Percentiles rank a stretch among this genome's conserved stretches.
Evolutionary conservation across 1,140 invertebrate species (phyloP).

Genomic region (Hestina assimilis): DNA sequence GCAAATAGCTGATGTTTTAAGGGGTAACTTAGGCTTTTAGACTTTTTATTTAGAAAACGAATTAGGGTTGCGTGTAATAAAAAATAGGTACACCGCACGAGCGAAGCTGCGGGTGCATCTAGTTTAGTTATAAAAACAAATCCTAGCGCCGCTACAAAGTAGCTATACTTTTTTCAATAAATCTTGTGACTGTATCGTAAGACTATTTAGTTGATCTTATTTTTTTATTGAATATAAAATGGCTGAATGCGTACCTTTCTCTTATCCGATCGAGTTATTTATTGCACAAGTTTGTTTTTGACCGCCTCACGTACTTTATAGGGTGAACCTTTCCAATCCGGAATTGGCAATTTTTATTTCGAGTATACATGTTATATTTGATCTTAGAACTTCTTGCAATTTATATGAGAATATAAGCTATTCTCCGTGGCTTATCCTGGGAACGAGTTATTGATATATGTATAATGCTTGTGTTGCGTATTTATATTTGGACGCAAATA

Average conservation of each 20-base stretch:
- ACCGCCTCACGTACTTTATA: slow-evolving; percentile 75
- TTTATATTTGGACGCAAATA: too few relatives aligned
- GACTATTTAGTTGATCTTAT: slow-evolving; percentile 53
- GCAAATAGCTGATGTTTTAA: too few relatives aligned
- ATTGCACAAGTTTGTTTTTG: slow-evolving; percentile 75
- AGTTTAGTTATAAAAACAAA: too few relatives aligned
- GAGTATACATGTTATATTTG: slow-evolving; percentile 67
- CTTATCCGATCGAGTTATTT: slow-evolving; percentile 73
- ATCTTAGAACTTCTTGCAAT: neutral
- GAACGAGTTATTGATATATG: too few relatives aligned
- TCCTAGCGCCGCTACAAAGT: too few relatives aligned
- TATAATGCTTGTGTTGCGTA: too few relatives aligned
- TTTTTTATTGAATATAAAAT: slow-evolving; percentile 65
- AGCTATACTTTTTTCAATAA: slow-evolving; percentile 28
- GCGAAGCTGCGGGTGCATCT: too few relatives aligned
- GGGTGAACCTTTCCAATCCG: slow-evolving; percentile 69
- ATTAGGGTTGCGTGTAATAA: too few relatives aligned
- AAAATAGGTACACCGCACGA: too few relatives aligned
- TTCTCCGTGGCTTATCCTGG: too few relatives aligned
- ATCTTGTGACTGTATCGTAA: slow-evolving; percentile 50
- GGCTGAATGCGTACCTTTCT: slow-evolving; percentile 58
- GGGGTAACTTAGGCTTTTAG: too few relatives aligned
- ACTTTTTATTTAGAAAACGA: too few relatives aligned
- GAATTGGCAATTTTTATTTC: slow-evolving; percentile 72
- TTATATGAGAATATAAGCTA: neutral